These are phyloP conservation scores for Rynchops niger DNA, from an alignment of 2,113 vertebrate genomes.

Conservation along the genomic window DNA sequence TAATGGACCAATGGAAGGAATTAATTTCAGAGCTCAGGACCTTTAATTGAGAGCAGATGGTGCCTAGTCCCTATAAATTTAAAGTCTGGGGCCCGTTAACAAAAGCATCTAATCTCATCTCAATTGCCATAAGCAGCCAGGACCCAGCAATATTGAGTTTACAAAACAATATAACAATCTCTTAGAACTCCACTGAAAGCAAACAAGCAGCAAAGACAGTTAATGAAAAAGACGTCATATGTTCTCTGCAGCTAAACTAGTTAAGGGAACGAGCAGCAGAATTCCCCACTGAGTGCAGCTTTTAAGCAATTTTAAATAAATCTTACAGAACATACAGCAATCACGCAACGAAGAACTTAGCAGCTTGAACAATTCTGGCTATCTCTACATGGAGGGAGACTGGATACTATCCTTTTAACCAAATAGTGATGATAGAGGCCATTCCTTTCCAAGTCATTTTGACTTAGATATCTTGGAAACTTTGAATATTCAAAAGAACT, in stretches of 20 bases:
- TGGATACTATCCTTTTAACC: neutral
- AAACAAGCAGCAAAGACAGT: slow-evolving; percentile 41
- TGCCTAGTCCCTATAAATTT: slow-evolving; percentile 52
- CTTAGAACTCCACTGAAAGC: slow-evolving; percentile 34
- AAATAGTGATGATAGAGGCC: neutral
- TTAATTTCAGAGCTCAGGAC: slow-evolving; percentile 57
- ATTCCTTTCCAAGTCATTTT: neutral
- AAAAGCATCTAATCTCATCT: slow-evolving; percentile 62
- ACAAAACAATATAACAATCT: slow-evolving; percentile 44
- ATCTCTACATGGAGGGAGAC: neutral
- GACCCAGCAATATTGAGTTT: slow-evolving; percentile 53
- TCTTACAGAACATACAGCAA: neutral
- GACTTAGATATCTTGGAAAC: neutral
- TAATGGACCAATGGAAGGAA: slow-evolving; percentile 64
- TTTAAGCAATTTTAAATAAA: slow-evolving; percentile 43
- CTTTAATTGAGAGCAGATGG: slow-evolving; percentile 67
- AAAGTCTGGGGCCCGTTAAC: slow-evolving; percentile 60
- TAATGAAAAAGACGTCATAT: slow-evolving; percentile 51
- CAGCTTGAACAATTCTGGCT: neutral
- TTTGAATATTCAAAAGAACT: neutral
- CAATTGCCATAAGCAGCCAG: slow-evolving; percentile 55
- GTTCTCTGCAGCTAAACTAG: slow-evolving; percentile 36
- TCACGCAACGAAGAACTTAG: neutral
- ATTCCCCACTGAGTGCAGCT: slow-evolving; percentile 24
- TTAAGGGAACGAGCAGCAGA: neutral